A percentile compares a stretch with the other conserved stretches of the same genome.
These are phyloP conservation scores for Rhadina sibilatrix DNA, from an alignment of 2,113 vertebrate genomes.

Conservation along the genomic window DNA sequence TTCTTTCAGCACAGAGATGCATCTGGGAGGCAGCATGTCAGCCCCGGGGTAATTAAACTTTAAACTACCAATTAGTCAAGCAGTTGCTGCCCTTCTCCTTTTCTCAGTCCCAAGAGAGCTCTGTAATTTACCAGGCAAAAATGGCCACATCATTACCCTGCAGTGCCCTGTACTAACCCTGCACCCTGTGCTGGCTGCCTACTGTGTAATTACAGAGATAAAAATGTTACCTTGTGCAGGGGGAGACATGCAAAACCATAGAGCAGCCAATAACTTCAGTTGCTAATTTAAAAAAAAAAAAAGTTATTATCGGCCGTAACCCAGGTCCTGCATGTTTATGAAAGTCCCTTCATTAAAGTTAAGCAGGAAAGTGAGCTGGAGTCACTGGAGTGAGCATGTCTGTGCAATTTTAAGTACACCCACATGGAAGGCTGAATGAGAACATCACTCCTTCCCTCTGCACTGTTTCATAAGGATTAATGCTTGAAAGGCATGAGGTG, in stretches of 20 bases:
- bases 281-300: not conserved
- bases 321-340: not conserved
- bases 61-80: slow-evolving; percentile 75
- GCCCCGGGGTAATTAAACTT: slow-evolving; percentile 69
- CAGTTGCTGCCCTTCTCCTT: slow-evolving; percentile 49
- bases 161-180: slow-evolving; percentile 36
- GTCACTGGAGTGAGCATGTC: not conserved
- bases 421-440: not conserved
- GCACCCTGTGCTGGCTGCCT: not conserved
- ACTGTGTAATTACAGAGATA: slow-evolving; percentile 62
- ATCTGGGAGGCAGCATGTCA: not conserved
- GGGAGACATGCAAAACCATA: not conserved
- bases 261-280: not conserved
- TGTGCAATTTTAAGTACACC: not conserved
- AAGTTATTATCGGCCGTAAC: not conserved
- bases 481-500: not conserved
- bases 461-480: not conserved
- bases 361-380: not conserved
- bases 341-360: not conserved
- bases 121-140: slow-evolving; percentile 68
- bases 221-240: not conserved
- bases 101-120: slow-evolving; percentile 55
- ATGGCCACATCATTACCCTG: slow-evolving; percentile 68
- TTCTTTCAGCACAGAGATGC: not conserved
- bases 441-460: not conserved